Conservation (phyloP, 2,113 vertebrate genomes). For the Platysteira castanea region DNA sequence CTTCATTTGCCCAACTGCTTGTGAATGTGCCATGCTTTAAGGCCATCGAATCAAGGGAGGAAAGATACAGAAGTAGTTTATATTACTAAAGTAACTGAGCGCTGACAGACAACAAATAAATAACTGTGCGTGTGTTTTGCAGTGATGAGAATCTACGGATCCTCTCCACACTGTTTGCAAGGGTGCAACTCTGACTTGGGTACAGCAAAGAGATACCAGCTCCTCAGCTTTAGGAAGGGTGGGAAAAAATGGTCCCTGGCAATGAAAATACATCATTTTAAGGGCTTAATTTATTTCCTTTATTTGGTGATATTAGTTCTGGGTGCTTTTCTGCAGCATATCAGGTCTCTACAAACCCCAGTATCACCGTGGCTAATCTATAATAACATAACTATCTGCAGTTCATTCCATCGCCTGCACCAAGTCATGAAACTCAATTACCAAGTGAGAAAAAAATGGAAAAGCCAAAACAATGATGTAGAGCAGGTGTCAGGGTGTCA, state of each 20-base stretch:
- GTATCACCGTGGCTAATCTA: slow-evolving; percentile 25
- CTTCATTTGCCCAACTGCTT: neutral
- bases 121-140: neutral
- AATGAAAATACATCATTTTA: slow-evolving; percentile 42
- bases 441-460: neutral
- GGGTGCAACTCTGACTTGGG: neutral
- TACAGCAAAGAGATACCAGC: neutral
- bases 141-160: neutral
- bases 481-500: neutral
- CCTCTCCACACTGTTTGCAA: neutral
- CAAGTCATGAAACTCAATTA: slow-evolving; percentile 52
- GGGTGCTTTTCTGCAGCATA: slow-evolving; percentile 3
- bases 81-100: neutral
- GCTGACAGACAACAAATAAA: neutral
- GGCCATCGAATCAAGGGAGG: neutral
- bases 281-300: slow-evolving; percentile 36
- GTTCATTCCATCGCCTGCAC: neutral
- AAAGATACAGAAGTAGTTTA: neutral
- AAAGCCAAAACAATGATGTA: slow-evolving; percentile 1
- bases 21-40: neutral
- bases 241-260: neutral
- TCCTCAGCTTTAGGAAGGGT: neutral
- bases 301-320: neutral
- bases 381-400: slow-evolving; percentile 12
- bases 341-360: neutral